Percentiles rank a stretch among this genome's conserved stretches.
Evolutionary conservation across 1,140 invertebrate species (phyloP).

Genomic region (Eupristina koningsbergeri): DNA sequence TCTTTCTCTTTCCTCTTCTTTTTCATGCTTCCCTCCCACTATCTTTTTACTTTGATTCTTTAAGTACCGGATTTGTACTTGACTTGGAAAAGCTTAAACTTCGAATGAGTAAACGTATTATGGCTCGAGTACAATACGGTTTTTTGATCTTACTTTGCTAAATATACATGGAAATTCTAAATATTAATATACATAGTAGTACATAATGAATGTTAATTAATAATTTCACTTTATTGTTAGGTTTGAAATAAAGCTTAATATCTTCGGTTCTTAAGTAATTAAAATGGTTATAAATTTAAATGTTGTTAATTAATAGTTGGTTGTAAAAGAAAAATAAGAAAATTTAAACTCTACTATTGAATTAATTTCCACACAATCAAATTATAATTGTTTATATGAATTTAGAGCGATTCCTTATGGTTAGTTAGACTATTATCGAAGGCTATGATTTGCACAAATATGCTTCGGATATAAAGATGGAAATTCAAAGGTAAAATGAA

Average conservation of each 20-base stretch:
- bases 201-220: not conserved
- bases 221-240: not conserved
- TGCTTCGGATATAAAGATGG: not conserved
- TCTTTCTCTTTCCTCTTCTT: not conserved
- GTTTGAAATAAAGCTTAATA: not conserved
- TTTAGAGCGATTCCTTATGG: not conserved
- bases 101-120: slow-evolving; percentile 48
- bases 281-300: no score
- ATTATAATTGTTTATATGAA: not conserved
- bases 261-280: not conserved
- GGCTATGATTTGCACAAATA: not conserved
- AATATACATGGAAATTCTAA: not conserved
- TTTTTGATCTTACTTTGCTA: slow-evolving; percentile 18
- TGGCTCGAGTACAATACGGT: slow-evolving; percentile 41
- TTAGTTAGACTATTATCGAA: not conserved
- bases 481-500: not conserved
- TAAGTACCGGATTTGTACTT: slow-evolving; percentile 46
- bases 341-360: no score
- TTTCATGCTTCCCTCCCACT: not conserved
- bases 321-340: no score
- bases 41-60: slow-evolving; percentile 37
- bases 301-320: no score
- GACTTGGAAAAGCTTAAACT: slow-evolving; percentile 42
- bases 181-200: not conserved
- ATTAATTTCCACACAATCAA: no score